Evolutionary conservation across 2,113 vertebrate genomes (phyloP).

Genomic region (Laticauda colubrina): DNA sequence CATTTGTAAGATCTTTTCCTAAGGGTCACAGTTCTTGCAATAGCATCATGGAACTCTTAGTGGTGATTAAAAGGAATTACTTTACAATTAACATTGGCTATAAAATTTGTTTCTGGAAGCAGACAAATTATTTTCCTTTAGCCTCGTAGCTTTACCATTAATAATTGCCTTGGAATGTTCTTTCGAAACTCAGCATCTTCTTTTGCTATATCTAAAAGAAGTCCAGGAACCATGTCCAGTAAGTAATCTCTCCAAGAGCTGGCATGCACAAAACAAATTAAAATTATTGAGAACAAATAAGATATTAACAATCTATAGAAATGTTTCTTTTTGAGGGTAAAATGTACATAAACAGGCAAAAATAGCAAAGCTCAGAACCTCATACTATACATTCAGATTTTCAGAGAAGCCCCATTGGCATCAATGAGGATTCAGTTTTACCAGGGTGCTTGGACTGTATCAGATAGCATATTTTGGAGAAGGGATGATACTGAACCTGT

Average conservation of each 20-base stretch:
- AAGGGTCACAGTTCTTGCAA: background rate
- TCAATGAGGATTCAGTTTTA: background rate
- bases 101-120: background rate
- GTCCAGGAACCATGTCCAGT: conserved; percentile 79
- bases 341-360: background rate
- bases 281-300: background rate
- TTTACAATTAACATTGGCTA: background rate
- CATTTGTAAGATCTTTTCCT: background rate
- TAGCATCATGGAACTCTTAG: background rate
- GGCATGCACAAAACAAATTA: background rate
- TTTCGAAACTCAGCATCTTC: conserved; percentile 70
- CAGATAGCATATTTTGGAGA: background rate
- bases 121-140: background rate
- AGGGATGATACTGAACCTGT: background rate
- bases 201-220: conserved; percentile 79
- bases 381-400: background rate
- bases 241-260: conserved; percentile 90
- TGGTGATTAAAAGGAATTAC: background rate
- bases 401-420: background rate
- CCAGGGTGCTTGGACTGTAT: background rate
- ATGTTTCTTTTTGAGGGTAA: background rate
- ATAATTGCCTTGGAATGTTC: conserved; percentile 77
- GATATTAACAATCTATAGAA: background rate
- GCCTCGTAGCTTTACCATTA: conserved; percentile 72
- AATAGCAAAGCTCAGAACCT: background rate